Evolutionary conservation across 2,113 vertebrate species (phyloP).

Genomic region (Antechinus flavipes): DNA sequence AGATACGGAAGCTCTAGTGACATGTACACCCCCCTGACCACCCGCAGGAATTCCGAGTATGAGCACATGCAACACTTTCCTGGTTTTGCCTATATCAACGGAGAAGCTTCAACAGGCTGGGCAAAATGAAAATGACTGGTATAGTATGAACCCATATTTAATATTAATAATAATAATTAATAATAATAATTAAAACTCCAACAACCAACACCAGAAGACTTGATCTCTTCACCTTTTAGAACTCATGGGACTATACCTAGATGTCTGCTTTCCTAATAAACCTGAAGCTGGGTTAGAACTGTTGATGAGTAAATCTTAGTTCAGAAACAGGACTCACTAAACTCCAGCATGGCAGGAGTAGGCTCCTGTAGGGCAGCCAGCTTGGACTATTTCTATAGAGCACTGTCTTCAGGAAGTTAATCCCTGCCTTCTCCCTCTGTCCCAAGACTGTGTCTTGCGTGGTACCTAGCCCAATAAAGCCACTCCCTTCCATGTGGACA

Average conservation of each 20-base stretch:
- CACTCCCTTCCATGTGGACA: slow-evolving; percentile 74
- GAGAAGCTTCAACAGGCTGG: slow-evolving; percentile 98
- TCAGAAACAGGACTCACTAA: slow-evolving; percentile 72
- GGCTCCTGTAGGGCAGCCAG: slow-evolving; percentile 70
- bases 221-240: slow-evolving; percentile 60
- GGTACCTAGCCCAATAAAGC: slow-evolving; percentile 70
- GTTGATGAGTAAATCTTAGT: slow-evolving; percentile 73
- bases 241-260: slow-evolving; percentile 66
- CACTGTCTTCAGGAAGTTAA: slow-evolving; percentile 75
- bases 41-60: slow-evolving; percentile 97
- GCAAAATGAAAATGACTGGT: slow-evolving; percentile 90
- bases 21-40: slow-evolving; percentile 93
- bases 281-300: slow-evolving; percentile 76
- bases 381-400: slow-evolving; percentile 74
- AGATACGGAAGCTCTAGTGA: slow-evolving; percentile 94
- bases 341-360: slow-evolving; percentile 56
- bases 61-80: slow-evolving; percentile 99
- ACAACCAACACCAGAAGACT: slow-evolving; percentile 65
- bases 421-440: slow-evolving; percentile 85
- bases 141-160: slow-evolving; percentile 75
- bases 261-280: slow-evolving; percentile 62
- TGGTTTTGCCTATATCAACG: slow-evolving; percentile 98
- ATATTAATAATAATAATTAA: slow-evolving; percentile 75
- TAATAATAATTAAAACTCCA: slow-evolving; percentile 75
- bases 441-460: slow-evolving; percentile 59